These are phyloP conservation scores for Nebria brevicollis DNA, from an alignment of 2,888 invertebrate species.

Conservation along the genomic window DNA sequence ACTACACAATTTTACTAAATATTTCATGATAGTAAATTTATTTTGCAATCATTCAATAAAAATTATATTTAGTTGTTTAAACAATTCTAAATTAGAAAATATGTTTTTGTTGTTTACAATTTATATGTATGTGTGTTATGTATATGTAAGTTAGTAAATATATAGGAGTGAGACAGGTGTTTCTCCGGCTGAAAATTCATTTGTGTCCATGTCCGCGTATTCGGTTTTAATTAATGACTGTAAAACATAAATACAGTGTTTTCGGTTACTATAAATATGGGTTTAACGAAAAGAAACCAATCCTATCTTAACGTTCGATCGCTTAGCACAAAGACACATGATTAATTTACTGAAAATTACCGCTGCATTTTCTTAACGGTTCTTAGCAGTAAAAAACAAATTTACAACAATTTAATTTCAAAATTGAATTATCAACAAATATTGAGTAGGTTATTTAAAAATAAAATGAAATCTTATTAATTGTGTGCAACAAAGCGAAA, in stretches of 20 bases:
- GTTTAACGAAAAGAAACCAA: conserved; percentile 7
- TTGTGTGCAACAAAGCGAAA: background rate
- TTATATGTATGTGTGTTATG: background rate
- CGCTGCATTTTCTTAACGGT: conserved; percentile 3
- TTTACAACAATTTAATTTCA: no score
- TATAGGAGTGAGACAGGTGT: conserved; percentile 35
- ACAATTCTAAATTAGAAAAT: no score
- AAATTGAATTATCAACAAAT: no score
- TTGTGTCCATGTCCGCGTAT: conserved; percentile 39
- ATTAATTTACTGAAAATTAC: conserved; percentile 20
- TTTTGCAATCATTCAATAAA: no score
- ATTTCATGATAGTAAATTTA: no score
- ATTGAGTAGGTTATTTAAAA: background rate
- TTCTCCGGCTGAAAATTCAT: conserved; percentile 28
- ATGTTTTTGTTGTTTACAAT: background rate
- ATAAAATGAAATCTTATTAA: background rate
- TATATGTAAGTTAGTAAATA: conserved; percentile 29
- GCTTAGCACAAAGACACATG: conserved; percentile 17
- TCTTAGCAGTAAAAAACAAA: background rate
- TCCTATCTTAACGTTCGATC: background rate
- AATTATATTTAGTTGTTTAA: no score
- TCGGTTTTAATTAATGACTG: conserved; percentile 45
- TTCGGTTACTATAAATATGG: conserved; percentile 16
- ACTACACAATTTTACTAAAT: no score
- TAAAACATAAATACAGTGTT: conserved; percentile 38